Percentiles rank a stretch among this genome's conserved stretches.
Conservation (phyloP, 2,888 invertebrate species). For the Notodonta dromedarius region DNA sequence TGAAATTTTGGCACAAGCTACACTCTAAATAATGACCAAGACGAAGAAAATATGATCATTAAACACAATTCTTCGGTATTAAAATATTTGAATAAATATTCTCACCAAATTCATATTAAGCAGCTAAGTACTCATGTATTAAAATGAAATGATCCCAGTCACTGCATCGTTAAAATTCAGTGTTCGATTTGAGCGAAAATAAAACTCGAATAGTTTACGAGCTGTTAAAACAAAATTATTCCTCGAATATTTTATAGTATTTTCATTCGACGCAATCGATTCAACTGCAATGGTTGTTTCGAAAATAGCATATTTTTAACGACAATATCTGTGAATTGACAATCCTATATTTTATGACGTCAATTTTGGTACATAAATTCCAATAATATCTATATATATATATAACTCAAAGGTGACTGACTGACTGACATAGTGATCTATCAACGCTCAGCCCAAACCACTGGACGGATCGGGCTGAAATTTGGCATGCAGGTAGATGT, state of each 20-base stretch:
- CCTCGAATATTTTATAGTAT: constrained; percentile 17
- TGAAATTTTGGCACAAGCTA: too few relatives aligned
- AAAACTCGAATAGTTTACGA: constrained; percentile 58
- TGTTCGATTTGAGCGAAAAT: constrained; percentile 42
- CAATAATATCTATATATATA: too few relatives aligned
- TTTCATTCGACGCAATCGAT: constrained; percentile 3
- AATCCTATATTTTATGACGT: background rate
- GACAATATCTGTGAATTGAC: background rate
- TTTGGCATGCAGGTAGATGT: too few relatives aligned
- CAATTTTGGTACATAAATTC: too few relatives aligned
- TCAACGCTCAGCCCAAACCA: too few relatives aligned
- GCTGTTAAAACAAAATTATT: constrained; percentile 51
- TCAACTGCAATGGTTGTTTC: background rate
- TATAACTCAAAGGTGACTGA: too few relatives aligned
- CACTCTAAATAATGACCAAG: too few relatives aligned
- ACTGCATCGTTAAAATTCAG: constrained; percentile 32
- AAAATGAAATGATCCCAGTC: constrained; percentile 11
- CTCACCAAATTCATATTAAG: constrained; percentile 32
- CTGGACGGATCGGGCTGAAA: too few relatives aligned
- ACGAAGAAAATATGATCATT: background rate
- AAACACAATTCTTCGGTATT: background rate
- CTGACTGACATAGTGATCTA: too few relatives aligned
- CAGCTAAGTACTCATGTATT: constrained; percentile 4
- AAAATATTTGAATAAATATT: background rate
- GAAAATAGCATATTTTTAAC: background rate